These are phyloP conservation scores for Myioborus melanocephalus DNA, from an alignment of 2,797 vertebrate species.

Conservation along the genomic window DNA sequence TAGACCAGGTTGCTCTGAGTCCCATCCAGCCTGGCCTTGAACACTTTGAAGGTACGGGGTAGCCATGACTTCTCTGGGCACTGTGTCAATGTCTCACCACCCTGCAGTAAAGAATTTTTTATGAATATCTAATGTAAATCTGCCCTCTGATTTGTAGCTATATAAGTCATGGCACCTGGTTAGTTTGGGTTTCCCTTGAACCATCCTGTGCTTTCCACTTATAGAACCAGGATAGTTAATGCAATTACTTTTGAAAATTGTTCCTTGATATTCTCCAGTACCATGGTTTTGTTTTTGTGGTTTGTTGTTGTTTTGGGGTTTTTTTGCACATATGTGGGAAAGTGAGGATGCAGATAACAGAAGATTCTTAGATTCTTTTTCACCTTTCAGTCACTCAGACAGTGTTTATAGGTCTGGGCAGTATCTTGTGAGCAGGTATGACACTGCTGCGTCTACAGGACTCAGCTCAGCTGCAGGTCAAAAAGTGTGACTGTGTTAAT, in stretches of 20 bases:
- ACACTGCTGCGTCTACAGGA: background rate
- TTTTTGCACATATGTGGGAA: background rate
- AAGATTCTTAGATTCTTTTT: background rate
- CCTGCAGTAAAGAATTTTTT: background rate
- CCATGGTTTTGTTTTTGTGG: rapidly evolving
- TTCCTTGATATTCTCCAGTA: background rate
- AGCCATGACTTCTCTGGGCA: background rate
- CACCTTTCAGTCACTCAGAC: background rate
- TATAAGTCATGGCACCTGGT: background rate
- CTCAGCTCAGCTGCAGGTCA: background rate
- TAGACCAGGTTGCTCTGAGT: background rate
- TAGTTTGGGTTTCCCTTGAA: background rate
- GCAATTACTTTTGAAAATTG: background rate
- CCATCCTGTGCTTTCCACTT: background rate
- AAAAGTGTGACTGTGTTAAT: background rate
- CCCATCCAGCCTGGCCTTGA: background rate
- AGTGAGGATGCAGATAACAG: background rate
- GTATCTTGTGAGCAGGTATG: background rate
- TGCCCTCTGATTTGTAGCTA: background rate
- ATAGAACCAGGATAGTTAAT: background rate
- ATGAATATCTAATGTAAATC: background rate
- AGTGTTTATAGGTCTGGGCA: background rate
- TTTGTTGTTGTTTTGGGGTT: background rate
- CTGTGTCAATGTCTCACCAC: rapidly evolving
- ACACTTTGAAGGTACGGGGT: background rate